A percentile compares a stretch with the other conserved stretches of the same genome.
Evolutionary conservation across 2,113 vertebrate genomes (phyloP).

Genomic region (Phalacrocorax carbo): DNA sequence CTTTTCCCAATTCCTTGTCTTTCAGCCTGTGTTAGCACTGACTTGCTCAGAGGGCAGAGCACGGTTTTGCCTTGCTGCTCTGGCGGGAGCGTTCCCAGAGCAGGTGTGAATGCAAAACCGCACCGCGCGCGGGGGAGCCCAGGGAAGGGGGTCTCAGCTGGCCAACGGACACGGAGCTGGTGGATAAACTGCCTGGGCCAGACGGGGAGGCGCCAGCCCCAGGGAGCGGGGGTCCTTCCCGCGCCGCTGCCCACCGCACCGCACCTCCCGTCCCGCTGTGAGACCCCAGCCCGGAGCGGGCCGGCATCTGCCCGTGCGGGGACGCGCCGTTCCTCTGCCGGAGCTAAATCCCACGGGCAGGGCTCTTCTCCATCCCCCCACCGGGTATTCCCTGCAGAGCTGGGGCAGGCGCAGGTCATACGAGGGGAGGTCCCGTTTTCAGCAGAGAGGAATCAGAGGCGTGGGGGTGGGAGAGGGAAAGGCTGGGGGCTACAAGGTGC

Average conservation of each 20-base stretch:
- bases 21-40: not conserved
- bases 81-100: not conserved
- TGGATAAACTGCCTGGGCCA: too few relatives aligned
- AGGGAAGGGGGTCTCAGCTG: not conserved
- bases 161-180: not conserved
- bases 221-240: not conserved
- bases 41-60: not conserved
- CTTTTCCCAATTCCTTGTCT: not conserved
- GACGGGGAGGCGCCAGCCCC: not conserved
- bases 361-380: not conserved
- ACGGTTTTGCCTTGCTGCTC: not conserved
- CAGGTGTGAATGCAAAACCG: rapidly evolving
- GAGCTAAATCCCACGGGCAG: not conserved
- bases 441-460: not conserved
- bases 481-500: not conserved
- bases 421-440: rapidly evolving
- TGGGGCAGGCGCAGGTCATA: rapidly evolving
- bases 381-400: not conserved
- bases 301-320: rapidly evolving
- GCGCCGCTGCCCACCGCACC: rapidly evolving
- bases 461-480: not conserved
- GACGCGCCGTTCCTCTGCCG: rapidly evolving
- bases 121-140: rapidly evolving
- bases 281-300: not conserved
- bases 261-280: rapidly evolving